A percentile compares a stretch with the other conserved stretches of the same genome.
phyloP scores from a whole-genome alignment of 2,888 invertebrate species.

The Agriopis marginaria region DNA sequence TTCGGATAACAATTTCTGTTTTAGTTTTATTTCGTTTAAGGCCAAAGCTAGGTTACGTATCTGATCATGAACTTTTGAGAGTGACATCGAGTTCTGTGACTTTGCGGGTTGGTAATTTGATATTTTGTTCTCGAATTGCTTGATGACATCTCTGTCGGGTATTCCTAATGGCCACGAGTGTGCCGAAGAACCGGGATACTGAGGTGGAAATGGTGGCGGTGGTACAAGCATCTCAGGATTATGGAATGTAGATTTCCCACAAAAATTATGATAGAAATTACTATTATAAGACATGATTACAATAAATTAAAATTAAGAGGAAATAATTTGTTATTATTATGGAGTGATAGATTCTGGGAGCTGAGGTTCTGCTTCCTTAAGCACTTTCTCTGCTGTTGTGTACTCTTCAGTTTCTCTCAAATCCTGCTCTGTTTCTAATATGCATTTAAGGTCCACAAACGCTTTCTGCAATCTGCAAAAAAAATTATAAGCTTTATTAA shows the following conservation, averaged over 20 bases:
- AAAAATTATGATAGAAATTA: conserved; percentile 67
- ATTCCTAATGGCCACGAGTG: conserved; percentile 41
- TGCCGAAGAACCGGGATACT: conserved; percentile 49
- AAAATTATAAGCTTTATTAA: not conserved
- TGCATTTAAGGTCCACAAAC: conserved; percentile 90
- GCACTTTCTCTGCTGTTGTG: conserved; percentile 87
- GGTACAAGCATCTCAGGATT: conserved; percentile 51
- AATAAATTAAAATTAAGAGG: conserved; percentile 56
- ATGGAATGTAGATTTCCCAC: conserved; percentile 76
- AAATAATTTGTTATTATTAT: conserved; percentile 53
- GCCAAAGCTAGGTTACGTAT: conserved; percentile 53
- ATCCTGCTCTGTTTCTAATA: conserved; percentile 91
- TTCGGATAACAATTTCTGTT: conserved; percentile 73
- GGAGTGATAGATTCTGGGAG: conserved; percentile 72
- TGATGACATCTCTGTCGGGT: conserved; percentile 64
- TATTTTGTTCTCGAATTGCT: conserved; percentile 55
- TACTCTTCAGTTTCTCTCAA: conserved; percentile 92
- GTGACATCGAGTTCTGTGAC: conserved; percentile 45
- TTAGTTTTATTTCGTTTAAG: conserved; percentile 59
- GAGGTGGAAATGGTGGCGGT: conserved; percentile 61
- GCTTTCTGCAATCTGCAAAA: conserved; percentile 89
- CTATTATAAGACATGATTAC: conserved; percentile 78
- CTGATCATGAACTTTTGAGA: conserved; percentile 59
- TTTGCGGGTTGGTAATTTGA: conserved; percentile 17
- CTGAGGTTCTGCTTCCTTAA: conserved; percentile 89